phyloP scores from a whole-genome alignment of 2,797 vertebrate species.

The Tokudaia tokunoshimensis region DNA sequence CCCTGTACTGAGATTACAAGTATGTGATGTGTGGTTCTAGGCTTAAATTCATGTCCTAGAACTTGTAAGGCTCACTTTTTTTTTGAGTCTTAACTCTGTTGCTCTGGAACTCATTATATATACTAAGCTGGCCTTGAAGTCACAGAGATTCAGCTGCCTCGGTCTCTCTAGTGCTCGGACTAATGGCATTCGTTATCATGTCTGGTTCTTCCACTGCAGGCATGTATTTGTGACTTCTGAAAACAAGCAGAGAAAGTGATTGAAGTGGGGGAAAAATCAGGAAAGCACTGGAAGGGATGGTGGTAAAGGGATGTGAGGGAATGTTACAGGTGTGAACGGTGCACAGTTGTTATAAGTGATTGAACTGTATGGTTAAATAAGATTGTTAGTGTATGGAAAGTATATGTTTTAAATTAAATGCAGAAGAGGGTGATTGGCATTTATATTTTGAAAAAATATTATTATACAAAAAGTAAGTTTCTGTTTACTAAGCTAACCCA shows the following conservation, averaged over 20 bases:
- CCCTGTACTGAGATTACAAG: neutral
- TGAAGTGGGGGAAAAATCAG: neutral
- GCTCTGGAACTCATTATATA: neutral
- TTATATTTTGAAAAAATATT: slow-evolving; percentile 29
- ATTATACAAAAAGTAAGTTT: neutral
- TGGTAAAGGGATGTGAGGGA: neutral
- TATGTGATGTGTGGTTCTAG: neutral
- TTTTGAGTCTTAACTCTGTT: neutral
- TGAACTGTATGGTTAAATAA: neutral
- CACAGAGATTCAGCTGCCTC: neutral
- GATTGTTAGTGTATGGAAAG: neutral
- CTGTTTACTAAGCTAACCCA: neutral
- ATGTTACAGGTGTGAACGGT: neutral
- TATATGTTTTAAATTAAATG: neutral
- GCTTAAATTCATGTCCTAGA: neutral
- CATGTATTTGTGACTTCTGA: neutral
- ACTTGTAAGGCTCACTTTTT: neutral
- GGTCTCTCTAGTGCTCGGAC: neutral
- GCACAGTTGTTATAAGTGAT: neutral
- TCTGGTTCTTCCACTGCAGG: neutral
- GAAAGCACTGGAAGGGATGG: neutral
- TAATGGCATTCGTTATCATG: neutral
- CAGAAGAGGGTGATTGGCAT: neutral
- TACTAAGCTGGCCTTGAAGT: neutral
- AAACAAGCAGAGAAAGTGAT: neutral